A percentile compares a stretch with the other conserved stretches of the same genome.
phyloP scores from a whole-genome alignment of 2,113 vertebrate genomes.

The Ornithorhynchus anatinus region DNA sequence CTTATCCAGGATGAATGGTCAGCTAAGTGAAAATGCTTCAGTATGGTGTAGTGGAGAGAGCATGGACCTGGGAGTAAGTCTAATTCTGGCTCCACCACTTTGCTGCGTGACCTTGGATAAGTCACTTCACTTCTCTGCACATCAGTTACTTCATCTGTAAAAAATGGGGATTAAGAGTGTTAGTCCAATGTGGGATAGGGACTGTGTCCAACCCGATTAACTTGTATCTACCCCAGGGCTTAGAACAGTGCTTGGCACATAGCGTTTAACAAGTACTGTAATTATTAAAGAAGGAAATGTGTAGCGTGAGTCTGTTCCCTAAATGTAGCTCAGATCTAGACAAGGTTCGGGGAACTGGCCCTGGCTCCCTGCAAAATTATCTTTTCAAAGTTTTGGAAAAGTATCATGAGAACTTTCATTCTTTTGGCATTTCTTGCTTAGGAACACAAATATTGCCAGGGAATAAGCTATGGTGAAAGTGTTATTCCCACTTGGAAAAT shows the following conservation, averaged over 20 bases:
- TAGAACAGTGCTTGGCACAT: too few relatives aligned
- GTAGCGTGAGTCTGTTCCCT: background rate
- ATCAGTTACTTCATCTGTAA: too few relatives aligned
- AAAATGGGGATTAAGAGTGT: too few relatives aligned
- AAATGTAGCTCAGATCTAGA: background rate
- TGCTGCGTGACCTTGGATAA: too few relatives aligned
- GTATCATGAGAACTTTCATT: background rate
- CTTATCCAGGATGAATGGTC: background rate
- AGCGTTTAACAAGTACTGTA: too few relatives aligned
- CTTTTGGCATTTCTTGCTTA: background rate
- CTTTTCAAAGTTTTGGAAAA: background rate
- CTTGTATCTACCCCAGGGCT: too few relatives aligned
- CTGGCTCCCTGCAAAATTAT: background rate
- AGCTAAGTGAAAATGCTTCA: background rate
- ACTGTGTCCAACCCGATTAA: too few relatives aligned
- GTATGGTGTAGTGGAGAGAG: too few relatives aligned
- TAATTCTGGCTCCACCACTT: too few relatives aligned
- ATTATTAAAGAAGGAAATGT: background rate
- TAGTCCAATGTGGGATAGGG: too few relatives aligned
- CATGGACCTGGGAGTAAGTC: too few relatives aligned
- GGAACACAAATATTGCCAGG: background rate
- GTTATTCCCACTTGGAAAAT: background rate
- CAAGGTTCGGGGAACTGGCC: background rate
- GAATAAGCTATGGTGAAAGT: background rate
- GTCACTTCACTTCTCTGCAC: too few relatives aligned